phyloP scores from a whole-genome alignment of 2,113 vertebrate species.

The Cheirogaleus medius region DNA sequence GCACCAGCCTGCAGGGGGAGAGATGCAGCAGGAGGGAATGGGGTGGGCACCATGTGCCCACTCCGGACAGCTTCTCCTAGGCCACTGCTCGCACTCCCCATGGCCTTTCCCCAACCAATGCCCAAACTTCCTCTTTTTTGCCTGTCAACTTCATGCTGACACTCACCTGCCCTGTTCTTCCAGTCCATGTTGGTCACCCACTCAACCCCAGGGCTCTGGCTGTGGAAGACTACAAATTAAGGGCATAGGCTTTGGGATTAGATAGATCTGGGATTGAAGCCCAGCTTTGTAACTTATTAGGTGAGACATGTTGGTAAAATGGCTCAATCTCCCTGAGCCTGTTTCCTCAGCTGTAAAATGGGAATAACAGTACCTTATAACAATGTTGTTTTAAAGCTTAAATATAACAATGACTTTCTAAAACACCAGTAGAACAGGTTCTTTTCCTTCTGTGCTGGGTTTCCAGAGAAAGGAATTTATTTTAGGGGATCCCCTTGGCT shows the following conservation, averaged over 20 bases:
- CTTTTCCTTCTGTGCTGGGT: background rate
- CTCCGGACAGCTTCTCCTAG: background rate
- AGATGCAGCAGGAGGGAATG: background rate
- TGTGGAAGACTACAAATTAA: background rate
- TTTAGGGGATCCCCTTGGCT: background rate
- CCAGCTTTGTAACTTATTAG: background rate
- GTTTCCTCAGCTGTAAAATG: background rate
- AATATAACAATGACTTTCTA: background rate
- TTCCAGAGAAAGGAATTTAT: background rate
- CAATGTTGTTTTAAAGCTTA: background rate
- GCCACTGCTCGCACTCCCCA: too few species aligned
- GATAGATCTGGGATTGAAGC: background rate
- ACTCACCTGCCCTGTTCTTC: background rate
- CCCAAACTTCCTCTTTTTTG: background rate
- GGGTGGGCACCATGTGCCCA: background rate
- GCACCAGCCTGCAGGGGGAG: constrained; percentile 88
- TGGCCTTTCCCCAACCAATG: background rate
- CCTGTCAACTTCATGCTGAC: background rate
- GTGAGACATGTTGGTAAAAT: background rate
- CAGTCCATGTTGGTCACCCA: background rate
- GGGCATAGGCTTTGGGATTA: background rate
- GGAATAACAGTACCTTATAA: background rate
- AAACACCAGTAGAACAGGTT: background rate
- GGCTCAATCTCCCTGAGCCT: background rate
- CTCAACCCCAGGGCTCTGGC: background rate